Base-by-base conservation (phyloP, 2,797 vertebrate species). In the Erpetoichthys calabaricus region DNA sequence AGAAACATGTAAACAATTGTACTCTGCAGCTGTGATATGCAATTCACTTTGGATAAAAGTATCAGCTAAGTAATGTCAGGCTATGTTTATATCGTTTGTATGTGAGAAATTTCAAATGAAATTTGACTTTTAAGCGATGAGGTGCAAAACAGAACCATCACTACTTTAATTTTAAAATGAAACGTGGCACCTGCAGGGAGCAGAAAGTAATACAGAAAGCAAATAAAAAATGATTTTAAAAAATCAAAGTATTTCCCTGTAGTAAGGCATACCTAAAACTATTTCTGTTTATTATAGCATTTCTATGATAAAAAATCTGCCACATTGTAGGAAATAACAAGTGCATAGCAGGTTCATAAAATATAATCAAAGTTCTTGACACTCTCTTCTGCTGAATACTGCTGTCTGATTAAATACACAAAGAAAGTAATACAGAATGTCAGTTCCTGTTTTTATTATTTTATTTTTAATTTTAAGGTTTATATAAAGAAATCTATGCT, bases 181-280 rank as follows among this genome's bases (percentile, higher is more conserved):
- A 25, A 25, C 25, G 25, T 25, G 25, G 25, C 25, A 25, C 25
- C 25, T 25, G 25, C 25, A 25, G 25, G 25, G 25, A 25, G 25
- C 25, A 25, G 25, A 25, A 25, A 25, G 25, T 25, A 25, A 9
- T 44, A 9, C 8, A 44, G 8, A 7, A 25, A 25, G 57, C 42
- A 41, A 43, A 58, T 51, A 54, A 60, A 55, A 60, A 60, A 60
- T 56, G 25, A 25, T 25, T 25, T 25, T 44, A 51, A 62, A 51
- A 7, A 49, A 7, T 7, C n/a, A 49, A 49, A 49, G 47, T 9
- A 55, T 25, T 53, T 58, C 53, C 5, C 47, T 55, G 53, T 55
- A 52, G 45, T 47, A 57, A 55, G 58, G 57, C 57, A 55, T 44
- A 49, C 45, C 45, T 49, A 51, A 45, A 44, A 44, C 42, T 53